phyloP scores from a whole-genome alignment of 2,888 invertebrate genomes.

The Pollenia amentaria region DNA sequence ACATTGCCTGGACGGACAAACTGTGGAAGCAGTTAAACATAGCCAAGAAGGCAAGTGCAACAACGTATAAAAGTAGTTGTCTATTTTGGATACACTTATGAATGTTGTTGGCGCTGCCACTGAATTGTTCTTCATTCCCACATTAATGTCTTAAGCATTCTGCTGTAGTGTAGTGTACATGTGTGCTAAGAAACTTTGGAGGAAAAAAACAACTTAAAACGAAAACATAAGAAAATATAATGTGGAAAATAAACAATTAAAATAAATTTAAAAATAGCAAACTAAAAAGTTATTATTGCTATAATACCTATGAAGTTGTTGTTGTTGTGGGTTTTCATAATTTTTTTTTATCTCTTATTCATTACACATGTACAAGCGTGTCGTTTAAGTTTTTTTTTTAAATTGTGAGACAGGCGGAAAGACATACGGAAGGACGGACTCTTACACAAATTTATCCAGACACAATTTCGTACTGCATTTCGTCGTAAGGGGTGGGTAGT shows the following conservation, averaged over 20 bases:
- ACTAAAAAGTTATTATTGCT: constrained; percentile 22
- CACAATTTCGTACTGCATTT: constrained; percentile 26
- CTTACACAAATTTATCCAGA: constrained; percentile 28
- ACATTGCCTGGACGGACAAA: constrained; percentile 32
- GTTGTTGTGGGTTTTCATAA: constrained; percentile 1
- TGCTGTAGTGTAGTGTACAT: constrained; percentile 43
- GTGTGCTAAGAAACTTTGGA: constrained; percentile 59
- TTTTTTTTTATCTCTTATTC: constrained; percentile 27
- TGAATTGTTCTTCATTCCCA: constrained; percentile 37
- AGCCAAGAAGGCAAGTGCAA: constrained; percentile 57
- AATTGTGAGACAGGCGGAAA: constrained; percentile 17
- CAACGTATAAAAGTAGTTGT: constrained; percentile 59
- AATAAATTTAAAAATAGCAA: constrained; percentile 68
- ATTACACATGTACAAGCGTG: constrained; percentile 28
- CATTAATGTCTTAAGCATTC: constrained; percentile 43
- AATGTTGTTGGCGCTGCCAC: constrained; percentile 47
- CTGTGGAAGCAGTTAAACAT: constrained; percentile 11
- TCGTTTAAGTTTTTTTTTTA: constrained; percentile 36
- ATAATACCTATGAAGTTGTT: constrained; percentile 3
- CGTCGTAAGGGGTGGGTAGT: constrained; percentile 16
- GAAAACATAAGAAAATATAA: constrained; percentile 55
- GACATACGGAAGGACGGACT: constrained; percentile 26
- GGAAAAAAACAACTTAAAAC: constrained; percentile 20
- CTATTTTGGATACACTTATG: constrained; percentile 40
- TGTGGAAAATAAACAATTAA: constrained; percentile 63